Evolutionary conservation across 2,113 vertebrate species (phyloP).

Genomic region (Neopipo cinnamomea): DNA sequence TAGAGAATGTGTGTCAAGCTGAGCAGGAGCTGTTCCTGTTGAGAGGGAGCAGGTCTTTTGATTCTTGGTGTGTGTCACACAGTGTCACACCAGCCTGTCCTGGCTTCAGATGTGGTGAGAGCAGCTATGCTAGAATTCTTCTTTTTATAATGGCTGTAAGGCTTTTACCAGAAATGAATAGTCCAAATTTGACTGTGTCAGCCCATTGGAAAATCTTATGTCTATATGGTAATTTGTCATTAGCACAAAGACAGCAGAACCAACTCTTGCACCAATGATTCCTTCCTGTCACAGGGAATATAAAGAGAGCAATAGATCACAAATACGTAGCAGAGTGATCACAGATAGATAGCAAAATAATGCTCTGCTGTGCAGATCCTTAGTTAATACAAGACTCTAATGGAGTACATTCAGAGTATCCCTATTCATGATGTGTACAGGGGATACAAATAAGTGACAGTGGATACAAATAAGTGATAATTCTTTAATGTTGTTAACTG

Average conservation of each 20-base stretch:
- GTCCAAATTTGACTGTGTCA: background rate
- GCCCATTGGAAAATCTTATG: background rate
- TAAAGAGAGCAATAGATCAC: background rate
- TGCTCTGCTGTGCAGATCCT: background rate
- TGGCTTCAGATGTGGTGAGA: background rate
- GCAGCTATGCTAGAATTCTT: background rate
- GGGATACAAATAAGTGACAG: background rate
- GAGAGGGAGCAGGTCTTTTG: background rate
- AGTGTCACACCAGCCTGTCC: background rate
- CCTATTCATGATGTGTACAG: background rate
- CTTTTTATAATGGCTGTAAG: background rate
- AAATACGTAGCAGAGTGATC: background rate
- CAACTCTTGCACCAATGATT: background rate
- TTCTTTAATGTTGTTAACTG: background rate
- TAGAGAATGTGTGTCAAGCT: background rate
- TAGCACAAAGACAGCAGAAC: background rate
- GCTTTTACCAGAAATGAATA: background rate
- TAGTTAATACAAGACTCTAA: background rate
- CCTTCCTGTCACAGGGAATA: background rate
- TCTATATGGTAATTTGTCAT: fast-evolving
- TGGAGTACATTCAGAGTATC: background rate
- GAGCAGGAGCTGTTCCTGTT: background rate
- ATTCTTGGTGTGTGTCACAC: background rate
- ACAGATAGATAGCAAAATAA: background rate
- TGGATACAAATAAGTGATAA: background rate